Conservation (phyloP, 1,140 invertebrate genomes). For the Apis mellifera region DNA sequence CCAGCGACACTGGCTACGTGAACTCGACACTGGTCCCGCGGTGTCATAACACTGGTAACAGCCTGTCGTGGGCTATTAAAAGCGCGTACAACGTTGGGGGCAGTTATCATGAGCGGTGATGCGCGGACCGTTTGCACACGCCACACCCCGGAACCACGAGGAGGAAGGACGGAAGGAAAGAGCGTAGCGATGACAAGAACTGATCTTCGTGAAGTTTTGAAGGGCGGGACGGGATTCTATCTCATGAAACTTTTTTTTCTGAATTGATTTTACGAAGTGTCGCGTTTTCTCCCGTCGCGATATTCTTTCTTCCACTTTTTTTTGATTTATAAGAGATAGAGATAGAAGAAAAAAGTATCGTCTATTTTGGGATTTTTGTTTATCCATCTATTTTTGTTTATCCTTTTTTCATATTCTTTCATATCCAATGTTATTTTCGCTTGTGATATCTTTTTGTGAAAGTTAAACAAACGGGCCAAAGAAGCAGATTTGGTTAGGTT, state of each 20-base stretch:
- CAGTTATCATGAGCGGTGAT: constrained; percentile 14
- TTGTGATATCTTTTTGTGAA: background rate
- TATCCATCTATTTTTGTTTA: background rate
- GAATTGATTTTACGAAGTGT: background rate
- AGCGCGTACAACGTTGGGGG: background rate
- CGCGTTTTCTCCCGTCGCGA: background rate
- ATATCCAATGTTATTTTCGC: too few relatives aligned
- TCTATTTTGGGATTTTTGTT: background rate
- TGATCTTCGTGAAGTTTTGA: background rate
- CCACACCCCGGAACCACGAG: constrained; percentile 25
- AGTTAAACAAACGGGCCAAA: background rate
- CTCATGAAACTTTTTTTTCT: background rate
- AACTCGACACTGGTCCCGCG: constrained; percentile 36
- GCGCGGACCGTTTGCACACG: background rate
- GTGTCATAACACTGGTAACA: constrained; percentile 50
- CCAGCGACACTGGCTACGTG: constrained; percentile 37
- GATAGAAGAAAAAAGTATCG: too few relatives aligned
- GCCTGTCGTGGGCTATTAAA: constrained; percentile 44
- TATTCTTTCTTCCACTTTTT: background rate
- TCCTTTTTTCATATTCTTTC: background rate
- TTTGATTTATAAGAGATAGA: background rate
- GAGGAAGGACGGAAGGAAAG: background rate
- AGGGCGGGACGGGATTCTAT: background rate
- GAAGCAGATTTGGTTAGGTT: constrained; percentile 6
- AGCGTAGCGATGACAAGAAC: background rate